Percentiles rank a stretch among this genome's conserved stretches.
Evolutionary conservation across 2,888 invertebrate genomes (phyloP).

Genomic region (Chrysotoxum bicinctum): DNA sequence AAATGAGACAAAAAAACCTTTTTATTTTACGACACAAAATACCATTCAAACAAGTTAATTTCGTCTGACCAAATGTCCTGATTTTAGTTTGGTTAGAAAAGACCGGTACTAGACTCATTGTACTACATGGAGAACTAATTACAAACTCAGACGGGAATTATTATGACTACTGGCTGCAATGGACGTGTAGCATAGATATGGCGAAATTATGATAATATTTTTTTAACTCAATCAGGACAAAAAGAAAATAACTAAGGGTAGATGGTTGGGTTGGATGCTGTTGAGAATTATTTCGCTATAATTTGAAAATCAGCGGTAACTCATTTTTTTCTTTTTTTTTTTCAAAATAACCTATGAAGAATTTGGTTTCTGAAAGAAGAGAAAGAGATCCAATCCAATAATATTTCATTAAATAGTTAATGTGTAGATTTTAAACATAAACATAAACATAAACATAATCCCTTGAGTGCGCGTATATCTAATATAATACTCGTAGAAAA

Average conservation of each 20-base stretch:
- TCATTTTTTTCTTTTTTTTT: no score
- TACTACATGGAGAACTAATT: conserved; percentile 49
- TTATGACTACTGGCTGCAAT: conserved; percentile 22
- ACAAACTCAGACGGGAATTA: conserved; percentile 13
- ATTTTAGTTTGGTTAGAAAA: conserved; percentile 20
- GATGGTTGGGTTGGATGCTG: neutral
- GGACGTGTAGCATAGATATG: conserved; percentile 62
- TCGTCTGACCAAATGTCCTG: conserved; percentile 50
- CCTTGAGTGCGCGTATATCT: no score
- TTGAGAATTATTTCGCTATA: neutral
- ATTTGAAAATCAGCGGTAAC: no score
- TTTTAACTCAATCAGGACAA: conserved; percentile 30
- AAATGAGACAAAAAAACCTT: conserved; percentile 13
- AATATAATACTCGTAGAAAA: no score
- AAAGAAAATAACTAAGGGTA: neutral
- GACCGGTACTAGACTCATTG: neutral
- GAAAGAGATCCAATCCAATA: no score
- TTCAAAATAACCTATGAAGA: no score
- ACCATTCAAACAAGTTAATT: conserved; percentile 52
- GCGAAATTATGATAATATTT: conserved; percentile 65
- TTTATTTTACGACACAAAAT: conserved; percentile 39
- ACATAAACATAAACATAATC: no score
- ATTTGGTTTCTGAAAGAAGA: no score
- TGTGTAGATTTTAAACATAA: no score
- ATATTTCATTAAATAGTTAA: no score